Evolutionary conservation across 2,113 vertebrate species (phyloP), one percentile per base, ranked within the genome.

Genomic region (Stegastes partitus): DNA sequence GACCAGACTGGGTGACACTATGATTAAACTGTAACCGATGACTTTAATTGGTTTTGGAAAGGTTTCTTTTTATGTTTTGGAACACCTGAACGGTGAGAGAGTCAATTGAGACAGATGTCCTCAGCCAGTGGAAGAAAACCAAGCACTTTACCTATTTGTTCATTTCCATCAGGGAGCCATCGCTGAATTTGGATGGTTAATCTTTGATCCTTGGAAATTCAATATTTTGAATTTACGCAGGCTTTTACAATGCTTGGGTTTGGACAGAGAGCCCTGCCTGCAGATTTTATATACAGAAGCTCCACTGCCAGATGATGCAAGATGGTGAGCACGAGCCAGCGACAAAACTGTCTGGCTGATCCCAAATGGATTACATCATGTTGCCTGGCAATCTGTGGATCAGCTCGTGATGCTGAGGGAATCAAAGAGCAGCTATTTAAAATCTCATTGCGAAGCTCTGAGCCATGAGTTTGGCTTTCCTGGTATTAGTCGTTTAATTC

Each of bases 291-390:
- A 69, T 21, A 57, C 74, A 79, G 59, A 68, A 57, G 50, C 68
- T 45, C 3, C 11, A 1, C 51, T 79, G 79, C 82, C 86, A 85
- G 73, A 87, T 85, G 89, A 88, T 84, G 81, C 72, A 82, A 89
- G 73, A 82, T 31, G 49, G 76, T 44, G 16, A 63, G 23, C 0
- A 23, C 45, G 22, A 67, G 73, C 77, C 64, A 63, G 57, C 19
- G 42, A 74, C 76, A 68, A 37, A 79, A 56, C 18, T 7, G 11
- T 44, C 75, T 88, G 77, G 69, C 69, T 19, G 45, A 70, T 58
- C 61, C n/a, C 11, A 6, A 54, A 74, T 19, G 39, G 58, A 80
- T 89, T 64, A 78, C 82, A 74, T 92, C 85, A 88, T 5, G 1
- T 69, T 37, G 51, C 34, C 58, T 84, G 72, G 63, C 45, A 9